Percentiles rank a stretch among this genome's conserved stretches.
Conservation (phyloP, 2,113 vertebrate species). For the Gadus macrocephalus region DNA sequence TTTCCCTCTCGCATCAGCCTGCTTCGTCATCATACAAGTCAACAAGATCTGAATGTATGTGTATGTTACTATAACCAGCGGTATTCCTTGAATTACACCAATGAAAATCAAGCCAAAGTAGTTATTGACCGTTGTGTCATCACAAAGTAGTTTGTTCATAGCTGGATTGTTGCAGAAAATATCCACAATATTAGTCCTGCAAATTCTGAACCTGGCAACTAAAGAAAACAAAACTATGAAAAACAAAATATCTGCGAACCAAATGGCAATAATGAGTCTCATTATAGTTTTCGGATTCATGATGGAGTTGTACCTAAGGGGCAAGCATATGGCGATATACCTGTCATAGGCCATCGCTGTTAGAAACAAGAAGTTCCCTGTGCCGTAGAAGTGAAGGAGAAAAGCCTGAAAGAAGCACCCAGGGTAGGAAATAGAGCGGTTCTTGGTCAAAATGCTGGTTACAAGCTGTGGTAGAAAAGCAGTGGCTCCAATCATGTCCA, state of each 20-base stretch:
- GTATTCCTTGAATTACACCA: neutral
- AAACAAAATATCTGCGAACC: slow-evolving; percentile 35
- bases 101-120: slow-evolving; percentile 42
- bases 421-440: slow-evolving; percentile 44
- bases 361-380: slow-evolving; percentile 49
- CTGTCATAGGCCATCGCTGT: slow-evolving; percentile 64
- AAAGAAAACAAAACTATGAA: slow-evolving; percentile 23
- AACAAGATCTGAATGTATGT: slow-evolving; percentile 60
- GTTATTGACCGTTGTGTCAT: slow-evolving; percentile 47
- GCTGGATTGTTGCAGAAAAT: slow-evolving; percentile 62
- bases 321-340: slow-evolving; percentile 62
- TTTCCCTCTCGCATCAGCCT: slow-evolving; percentile 41
- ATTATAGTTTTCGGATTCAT: slow-evolving; percentile 42
- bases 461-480: slow-evolving; percentile 58
- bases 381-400: slow-evolving; percentile 53
- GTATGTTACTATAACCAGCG: slow-evolving; percentile 36
- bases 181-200: slow-evolving; percentile 53
- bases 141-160: slow-evolving; percentile 52
- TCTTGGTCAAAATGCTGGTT: slow-evolving; percentile 43
- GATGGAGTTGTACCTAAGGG: slow-evolving; percentile 55
- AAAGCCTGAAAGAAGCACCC: slow-evolving; percentile 55
- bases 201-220: slow-evolving; percentile 30
- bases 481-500: slow-evolving; percentile 55
- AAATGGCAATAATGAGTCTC: slow-evolving; percentile 41
- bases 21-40: slow-evolving; percentile 43